Evolutionary conservation across 2,113 vertebrate genomes (phyloP), one percentile per base, ranked within the genome.

Genomic region (Pseudonaja textilis): DNA sequence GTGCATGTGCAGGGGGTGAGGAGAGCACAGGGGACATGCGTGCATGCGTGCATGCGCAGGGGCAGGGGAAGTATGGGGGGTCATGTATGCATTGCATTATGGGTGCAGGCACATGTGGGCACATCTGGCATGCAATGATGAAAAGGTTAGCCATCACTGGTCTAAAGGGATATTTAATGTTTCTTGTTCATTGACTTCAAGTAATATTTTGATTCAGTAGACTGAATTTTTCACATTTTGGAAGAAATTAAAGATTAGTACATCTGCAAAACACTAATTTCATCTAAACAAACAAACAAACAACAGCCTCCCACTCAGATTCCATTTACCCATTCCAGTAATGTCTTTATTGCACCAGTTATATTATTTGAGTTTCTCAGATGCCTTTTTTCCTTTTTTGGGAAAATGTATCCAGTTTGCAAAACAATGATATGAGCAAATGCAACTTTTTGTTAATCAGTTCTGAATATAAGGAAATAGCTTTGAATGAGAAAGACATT

Each of bases 401-500:
- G 10, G 61, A n/a, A n/a, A n/a, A n/a, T n/a, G 61, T 12, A 64
- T 29, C 26, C 8, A 59, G 57, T 25, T 59, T 59, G 87, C 50
- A 89, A 61, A 45, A 45, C 5, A 45, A 47, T 59, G 64, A 26
- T 16, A n/a, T 16, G 42, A 69, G 8, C 0, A 47, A 81, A 50
- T 34, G 54, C 22, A 52, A 20, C 20, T 25, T 22, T 92, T 34
- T 39, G 29, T 34, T 89, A 55, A 85, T 57, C 23, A 42, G 26
- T 29, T 92, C 22, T 57, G 92, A 59, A 92, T n/a, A 25, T 29
- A 45, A 56, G 52, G 42, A 81, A 88, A 52, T 39, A 88, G 90
- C 91, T 45, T 59, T 88, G 86, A 81, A 93, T 88, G 59, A 87
- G 93, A 50, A 86, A 89, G 56, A 0, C 69, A 29, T 85, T 91